phyloP scores from a whole-genome alignment of 92 coral and sea anemone genomes.

The Muricea muricata region DNA sequence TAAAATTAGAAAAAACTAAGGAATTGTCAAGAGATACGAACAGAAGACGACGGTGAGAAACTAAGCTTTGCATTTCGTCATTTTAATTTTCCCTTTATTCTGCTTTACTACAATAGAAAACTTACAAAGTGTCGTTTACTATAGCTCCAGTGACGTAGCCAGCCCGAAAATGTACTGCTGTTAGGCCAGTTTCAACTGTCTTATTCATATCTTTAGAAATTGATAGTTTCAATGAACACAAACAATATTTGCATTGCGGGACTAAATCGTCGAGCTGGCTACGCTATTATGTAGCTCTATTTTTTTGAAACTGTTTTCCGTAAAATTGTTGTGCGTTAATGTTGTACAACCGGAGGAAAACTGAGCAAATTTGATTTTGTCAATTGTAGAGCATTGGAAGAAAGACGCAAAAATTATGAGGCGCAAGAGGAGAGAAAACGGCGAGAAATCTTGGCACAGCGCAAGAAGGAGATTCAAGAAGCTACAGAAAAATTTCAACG shows the following conservation, averaged over 20 bases:
- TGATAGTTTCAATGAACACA: too few species aligned
- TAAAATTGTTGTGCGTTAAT: not conserved
- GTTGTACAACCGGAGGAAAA: not conserved
- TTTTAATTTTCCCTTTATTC: too few species aligned
- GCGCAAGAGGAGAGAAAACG: conserved; percentile 78
- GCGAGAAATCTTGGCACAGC: conserved; percentile 77
- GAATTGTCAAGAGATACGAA: conserved; percentile 91
- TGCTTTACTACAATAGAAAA: too few species aligned
- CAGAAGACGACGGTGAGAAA: conserved; percentile 80
- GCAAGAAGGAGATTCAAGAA: conserved; percentile 80
- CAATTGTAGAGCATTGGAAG: conserved; percentile 77
- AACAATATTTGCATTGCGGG: too few species aligned
- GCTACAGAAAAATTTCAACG: conserved; percentile 92
- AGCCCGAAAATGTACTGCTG: too few species aligned
- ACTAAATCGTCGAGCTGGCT: too few species aligned
- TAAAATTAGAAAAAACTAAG: conserved; percentile 75
- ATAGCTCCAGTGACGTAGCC: too few species aligned
- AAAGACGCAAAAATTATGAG: conserved; percentile 76
- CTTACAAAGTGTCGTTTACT: too few species aligned
- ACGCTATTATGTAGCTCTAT: not conserved
- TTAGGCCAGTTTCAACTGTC: too few species aligned
- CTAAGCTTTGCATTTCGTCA: not conserved
- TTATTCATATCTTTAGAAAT: too few species aligned
- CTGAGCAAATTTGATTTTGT: not conserved
- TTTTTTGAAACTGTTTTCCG: not conserved